Evolutionary conservation across 2,797 vertebrate genomes (phyloP), one percentile per base, ranked within the genome.

Genomic region (Gambelia wislizenii): DNA sequence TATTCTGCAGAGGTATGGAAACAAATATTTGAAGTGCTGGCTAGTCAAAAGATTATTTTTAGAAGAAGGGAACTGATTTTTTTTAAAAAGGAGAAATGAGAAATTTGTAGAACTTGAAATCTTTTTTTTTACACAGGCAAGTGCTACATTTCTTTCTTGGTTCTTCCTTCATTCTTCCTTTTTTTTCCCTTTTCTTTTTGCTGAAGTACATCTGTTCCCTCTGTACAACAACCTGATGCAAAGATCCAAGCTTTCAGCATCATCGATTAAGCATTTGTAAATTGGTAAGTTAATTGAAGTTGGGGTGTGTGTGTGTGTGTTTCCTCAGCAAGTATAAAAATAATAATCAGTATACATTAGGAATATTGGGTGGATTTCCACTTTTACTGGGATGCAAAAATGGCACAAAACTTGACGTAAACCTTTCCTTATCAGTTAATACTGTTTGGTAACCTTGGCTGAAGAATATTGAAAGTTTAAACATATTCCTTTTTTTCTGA

Each of bases 281-380:
- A 84, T 10, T 84, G 87, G 87, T 83, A 88, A 88, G 87, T 83
- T n/a, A 39, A 39, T 88, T 64, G 76, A 36, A 61, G 33, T 82
- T 61, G 36, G 54, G 30, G 56, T 30, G 39, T 33, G 33, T 36
- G 1, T 22, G 20, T 72, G 13, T 84, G n/a, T 44, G 42, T 25
- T 10, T 22, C 1, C 14, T 59, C n/a, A 52, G 36, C 47, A 69
- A 33, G 59, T 27, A 84, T 39, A 27, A n/a, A 49, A 25, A 72
- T 72, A 70, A 49, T 5, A 61, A 36, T 30, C 3, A 25, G 44
- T 52, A 36, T 5, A 42, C 59, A 56, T 78, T 78, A 78, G 49
- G 54, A 61, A 80, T 61, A 16, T 4, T 80, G 33, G 2, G 49
- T 52, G 25, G 33, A 74, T 69, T 69, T 70, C 61, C 70, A n/a